phyloP scores from a whole-genome alignment of 2,888 invertebrate species.

The Pachycephus smyrnensis region DNA sequence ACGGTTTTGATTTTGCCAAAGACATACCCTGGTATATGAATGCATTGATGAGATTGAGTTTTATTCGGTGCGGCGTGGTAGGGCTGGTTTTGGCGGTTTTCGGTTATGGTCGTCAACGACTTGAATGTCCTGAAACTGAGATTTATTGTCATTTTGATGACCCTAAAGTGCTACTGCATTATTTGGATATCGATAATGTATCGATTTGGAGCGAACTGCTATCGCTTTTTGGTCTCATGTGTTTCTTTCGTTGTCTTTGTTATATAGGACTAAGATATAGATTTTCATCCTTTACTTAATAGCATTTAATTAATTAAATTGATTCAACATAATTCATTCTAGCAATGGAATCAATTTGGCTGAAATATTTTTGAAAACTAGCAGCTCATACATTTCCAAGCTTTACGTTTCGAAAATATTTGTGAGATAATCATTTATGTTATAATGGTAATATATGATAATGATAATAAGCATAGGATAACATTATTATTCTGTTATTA shows the following conservation, averaged over 20 bases:
- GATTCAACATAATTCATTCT: too few species aligned
- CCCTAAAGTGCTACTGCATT: slow-evolving; percentile 73
- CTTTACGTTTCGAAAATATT: too few species aligned
- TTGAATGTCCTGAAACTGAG: slow-evolving; percentile 70
- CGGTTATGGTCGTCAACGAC: slow-evolving; percentile 71
- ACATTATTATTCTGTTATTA: too few species aligned
- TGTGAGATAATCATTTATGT: too few species aligned
- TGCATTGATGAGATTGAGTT: slow-evolving; percentile 75
- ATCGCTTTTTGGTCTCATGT: slow-evolving; percentile 69
- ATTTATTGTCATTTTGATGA: slow-evolving; percentile 77
- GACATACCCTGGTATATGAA: slow-evolving; percentile 74
- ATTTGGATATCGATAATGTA: slow-evolving; percentile 71
- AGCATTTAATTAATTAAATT: too few species aligned
- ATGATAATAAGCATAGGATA: too few species aligned
- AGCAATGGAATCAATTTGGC: too few species aligned
- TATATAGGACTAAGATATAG: slow-evolving; percentile 72
- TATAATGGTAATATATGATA: too few species aligned
- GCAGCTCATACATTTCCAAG: too few species aligned
- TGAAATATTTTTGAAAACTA: too few species aligned
- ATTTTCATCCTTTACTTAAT: slow-evolving; percentile 51
- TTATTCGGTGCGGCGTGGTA: slow-evolving; percentile 76
- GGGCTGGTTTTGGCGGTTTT: slow-evolving; percentile 74
- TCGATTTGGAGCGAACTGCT: slow-evolving; percentile 73
- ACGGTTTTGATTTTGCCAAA: slow-evolving; percentile 78
- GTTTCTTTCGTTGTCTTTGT: slow-evolving; percentile 71